Conservation (phyloP, 2,113 vertebrate species). For the Carettochelys insculpta region DNA sequence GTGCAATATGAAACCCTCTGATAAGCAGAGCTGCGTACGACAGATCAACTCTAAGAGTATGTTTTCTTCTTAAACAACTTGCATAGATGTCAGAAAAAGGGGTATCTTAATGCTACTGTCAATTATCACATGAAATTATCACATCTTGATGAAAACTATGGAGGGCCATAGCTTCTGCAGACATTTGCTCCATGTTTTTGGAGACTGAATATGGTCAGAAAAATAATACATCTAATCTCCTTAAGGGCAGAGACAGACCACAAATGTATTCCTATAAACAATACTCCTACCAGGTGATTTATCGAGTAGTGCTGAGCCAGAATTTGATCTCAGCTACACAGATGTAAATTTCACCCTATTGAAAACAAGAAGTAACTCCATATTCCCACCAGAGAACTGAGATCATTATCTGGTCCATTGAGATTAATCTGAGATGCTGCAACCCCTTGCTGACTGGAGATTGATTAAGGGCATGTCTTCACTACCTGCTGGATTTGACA, state of each 20-base stretch:
- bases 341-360: background rate
- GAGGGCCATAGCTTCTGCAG: background rate
- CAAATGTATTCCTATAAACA: background rate
- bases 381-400: background rate
- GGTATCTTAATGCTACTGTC: background rate
- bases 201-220: background rate
- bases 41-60: background rate
- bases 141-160: background rate
- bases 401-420: background rate
- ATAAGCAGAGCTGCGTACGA: background rate
- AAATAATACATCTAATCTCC: background rate
- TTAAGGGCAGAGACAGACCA: background rate
- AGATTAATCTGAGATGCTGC: background rate
- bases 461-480: background rate
- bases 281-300: background rate
- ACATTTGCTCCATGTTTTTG: background rate
- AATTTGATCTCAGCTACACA: background rate
- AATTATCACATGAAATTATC: no score
- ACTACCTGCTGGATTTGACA: no score
- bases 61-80: background rate
- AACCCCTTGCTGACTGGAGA: background rate
- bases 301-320: background rate
- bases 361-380: background rate
- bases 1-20: background rate
- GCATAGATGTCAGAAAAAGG: background rate